Conservation (phyloP, 2,797 vertebrate species). For the Silurus lanzhouensis region DNA sequence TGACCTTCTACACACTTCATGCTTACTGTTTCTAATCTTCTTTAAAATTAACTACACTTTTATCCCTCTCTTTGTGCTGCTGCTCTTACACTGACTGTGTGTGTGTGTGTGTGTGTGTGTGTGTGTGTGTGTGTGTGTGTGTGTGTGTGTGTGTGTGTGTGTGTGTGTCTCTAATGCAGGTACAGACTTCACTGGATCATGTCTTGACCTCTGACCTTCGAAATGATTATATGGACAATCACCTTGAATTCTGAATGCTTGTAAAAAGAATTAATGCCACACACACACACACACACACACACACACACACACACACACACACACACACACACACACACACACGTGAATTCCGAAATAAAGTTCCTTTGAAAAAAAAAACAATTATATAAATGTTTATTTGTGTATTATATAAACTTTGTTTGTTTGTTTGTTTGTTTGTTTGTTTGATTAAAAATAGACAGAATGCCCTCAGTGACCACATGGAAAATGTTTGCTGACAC, state of each 20-base stretch:
- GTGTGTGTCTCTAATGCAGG: background rate
- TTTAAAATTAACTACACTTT: background rate
- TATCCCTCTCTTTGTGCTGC: background rate
- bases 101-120: constrained; percentile 1
- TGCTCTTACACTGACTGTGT: background rate
- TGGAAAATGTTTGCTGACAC: too few relatives aligned
- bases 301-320: too few relatives aligned
- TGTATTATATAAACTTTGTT: background rate
- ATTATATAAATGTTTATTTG: too few relatives aligned
- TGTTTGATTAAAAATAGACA: background rate
- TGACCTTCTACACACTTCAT: background rate
- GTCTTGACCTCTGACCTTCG: background rate
- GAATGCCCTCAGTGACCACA: too few relatives aligned
- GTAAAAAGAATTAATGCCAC: too few relatives aligned
- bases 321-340: too few relatives aligned
- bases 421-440: background rate
- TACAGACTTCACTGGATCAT: accelerated
- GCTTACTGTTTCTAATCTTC: background rate
- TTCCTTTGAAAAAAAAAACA: too few relatives aligned
- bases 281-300: too few relatives aligned
- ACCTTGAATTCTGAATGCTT: too few relatives aligned
- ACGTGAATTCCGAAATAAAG: too few relatives aligned
- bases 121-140: background rate
- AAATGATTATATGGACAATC: too few relatives aligned
- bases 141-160: constrained; percentile 1